Evolutionary conservation across 2,113 vertebrate species (phyloP), one percentile per base, ranked within the genome.

Genomic region (Indri indri): DNA sequence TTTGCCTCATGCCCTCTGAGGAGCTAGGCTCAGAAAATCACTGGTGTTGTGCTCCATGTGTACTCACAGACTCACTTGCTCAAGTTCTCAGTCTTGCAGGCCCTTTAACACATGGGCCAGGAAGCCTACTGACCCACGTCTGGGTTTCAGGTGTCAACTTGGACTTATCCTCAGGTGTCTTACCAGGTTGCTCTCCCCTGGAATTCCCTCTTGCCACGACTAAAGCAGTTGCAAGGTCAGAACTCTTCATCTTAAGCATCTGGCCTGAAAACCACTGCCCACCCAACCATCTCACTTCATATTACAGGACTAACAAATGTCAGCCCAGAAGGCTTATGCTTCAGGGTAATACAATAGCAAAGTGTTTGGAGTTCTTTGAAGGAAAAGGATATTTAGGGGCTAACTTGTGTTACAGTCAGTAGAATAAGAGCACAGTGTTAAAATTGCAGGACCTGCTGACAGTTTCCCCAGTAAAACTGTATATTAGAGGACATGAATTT

Each of bases 401-500:
- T 80, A 68, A 93, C 88, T 80, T 88, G 54, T 47, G 79, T 94
- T 94, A 52, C 3, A 91, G 76, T 79, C 76, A 82, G 54, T 77
- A 57, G 88, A 96, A 80, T 82, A 96, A 90, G 88, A 95, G 95
- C 34, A 79, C 0, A 23, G n/a, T 81, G 95, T 97, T 96, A 79
- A 94, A 97, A 95, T 84, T 61, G 85, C 66, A 88, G 88, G 73
- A 52, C n/a, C 50, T 47, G 25, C 37, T 86, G 84, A 91, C 12
- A 90, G 66, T 85, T 95, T 95, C 87, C 81, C 87, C 87, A 57
- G 17, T 61, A 90, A 96, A 97, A 90, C 30, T 74, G 45, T 59
- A 45, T 95, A 57, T 82, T 94, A 71, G 34, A 95, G 86, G 82
- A 94, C 89, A 97, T 13, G 80, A 89, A 89, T 98, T 98, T 98